phyloP scores from a whole-genome alignment of 2,797 vertebrate species.

The Rousettus madagascariensis region DNA sequence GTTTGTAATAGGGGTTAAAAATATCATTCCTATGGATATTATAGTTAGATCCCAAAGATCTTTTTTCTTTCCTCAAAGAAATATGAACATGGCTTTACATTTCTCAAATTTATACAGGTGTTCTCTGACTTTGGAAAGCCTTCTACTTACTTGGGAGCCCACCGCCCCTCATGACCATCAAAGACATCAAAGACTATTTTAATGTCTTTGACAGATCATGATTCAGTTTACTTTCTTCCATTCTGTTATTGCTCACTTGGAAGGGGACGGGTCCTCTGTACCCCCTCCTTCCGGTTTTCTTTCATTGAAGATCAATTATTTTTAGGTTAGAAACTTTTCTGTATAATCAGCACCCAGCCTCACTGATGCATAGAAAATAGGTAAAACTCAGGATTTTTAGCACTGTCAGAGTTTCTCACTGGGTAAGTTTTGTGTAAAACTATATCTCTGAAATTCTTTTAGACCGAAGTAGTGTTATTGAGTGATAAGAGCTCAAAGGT shows the following conservation, averaged over 20 bases:
- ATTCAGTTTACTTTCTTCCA: neutral
- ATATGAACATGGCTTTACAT: neutral
- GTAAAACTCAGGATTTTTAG: neutral
- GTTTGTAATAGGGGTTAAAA: neutral
- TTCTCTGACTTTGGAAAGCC: neutral
- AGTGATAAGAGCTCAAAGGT: neutral
- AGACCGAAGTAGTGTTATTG: neutral
- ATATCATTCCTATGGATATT: neutral
- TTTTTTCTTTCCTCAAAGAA: neutral
- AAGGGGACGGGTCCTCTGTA: neutral
- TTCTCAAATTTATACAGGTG: neutral
- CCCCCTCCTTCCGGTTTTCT: neutral
- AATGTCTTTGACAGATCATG: fast-evolving
- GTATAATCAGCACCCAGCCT: neutral
- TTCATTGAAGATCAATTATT: neutral
- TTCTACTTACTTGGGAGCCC: neutral
- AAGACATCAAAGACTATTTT: neutral
- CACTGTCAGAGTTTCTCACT: neutral
- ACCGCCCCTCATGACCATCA: fast-evolving
- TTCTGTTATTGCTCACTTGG: neutral
- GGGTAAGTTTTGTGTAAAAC: neutral
- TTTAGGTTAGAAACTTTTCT: neutral
- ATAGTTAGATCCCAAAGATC: neutral
- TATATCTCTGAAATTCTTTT: neutral
- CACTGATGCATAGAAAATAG: neutral